These are phyloP conservation scores for Dasypogon diadema DNA, from an alignment of 2,888 invertebrate species.

Conservation along the genomic window DNA sequence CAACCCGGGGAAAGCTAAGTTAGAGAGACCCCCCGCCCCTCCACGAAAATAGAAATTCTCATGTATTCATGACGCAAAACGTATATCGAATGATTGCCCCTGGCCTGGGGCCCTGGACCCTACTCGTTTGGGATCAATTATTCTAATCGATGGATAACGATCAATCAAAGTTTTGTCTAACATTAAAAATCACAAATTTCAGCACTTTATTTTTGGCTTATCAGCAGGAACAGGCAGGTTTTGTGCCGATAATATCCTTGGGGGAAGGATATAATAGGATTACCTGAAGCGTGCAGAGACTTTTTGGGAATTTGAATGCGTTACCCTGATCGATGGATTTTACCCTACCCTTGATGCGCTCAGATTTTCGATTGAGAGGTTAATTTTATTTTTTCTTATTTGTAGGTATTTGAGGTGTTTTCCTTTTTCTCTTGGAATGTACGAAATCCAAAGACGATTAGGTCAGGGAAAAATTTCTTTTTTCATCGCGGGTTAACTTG, in stretches of 20 bases:
- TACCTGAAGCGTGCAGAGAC: neutral
- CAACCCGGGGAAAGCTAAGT: too few relatives aligned
- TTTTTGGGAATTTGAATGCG: neutral
- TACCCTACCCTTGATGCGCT: neutral
- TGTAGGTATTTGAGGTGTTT: too few relatives aligned
- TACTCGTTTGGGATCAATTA: slow-evolving; percentile 24
- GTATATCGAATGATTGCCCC: neutral
- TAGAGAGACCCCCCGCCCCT: too few relatives aligned
- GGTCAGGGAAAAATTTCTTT: too few relatives aligned
- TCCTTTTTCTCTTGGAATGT: too few relatives aligned
- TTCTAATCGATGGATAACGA: slow-evolving; percentile 37
- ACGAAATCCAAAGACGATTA: too few relatives aligned
- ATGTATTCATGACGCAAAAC: slow-evolving; percentile 39
- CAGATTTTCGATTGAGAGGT: neutral
- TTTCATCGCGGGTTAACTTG: too few relatives aligned
- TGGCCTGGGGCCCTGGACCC: neutral
- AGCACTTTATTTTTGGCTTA: slow-evolving; percentile 17
- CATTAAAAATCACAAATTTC: slow-evolving; percentile 18
- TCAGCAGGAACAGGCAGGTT: slow-evolving; percentile 13
- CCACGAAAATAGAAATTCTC: neutral
- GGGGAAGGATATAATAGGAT: neutral
- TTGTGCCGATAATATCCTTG: neutral
- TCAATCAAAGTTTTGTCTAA: slow-evolving; percentile 33
- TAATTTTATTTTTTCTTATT: too few relatives aligned
- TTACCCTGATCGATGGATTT: neutral